Base-by-base conservation (phyloP, 2,113 vertebrate species). In the Ardeotis arabs region DNA sequence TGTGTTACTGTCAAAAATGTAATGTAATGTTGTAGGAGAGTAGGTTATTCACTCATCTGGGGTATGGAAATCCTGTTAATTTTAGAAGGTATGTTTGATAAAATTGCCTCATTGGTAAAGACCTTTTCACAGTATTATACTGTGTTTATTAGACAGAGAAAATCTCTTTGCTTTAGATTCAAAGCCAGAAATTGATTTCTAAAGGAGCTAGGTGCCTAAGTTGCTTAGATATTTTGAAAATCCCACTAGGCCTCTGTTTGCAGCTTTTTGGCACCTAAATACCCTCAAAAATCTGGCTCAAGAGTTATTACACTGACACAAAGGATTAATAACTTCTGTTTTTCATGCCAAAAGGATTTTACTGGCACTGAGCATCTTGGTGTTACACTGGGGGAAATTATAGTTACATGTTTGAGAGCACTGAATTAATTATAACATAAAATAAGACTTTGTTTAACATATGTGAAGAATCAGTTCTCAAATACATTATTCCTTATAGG, bases 291-390 rank as follows among this genome's bases (percentile, higher is more conserved):
- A 95, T 96, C 84, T 94, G 72, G n/a, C 52, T 91, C 31, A 55
- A 85, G 75, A 67, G 37, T 86, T 96, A 84, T 75, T 95, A 78
- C 39, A 63, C 37, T 59, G 74, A 66, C 81, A 87, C 14, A 16
- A 89, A 96, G 62, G 66, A 94, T 85, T 89, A 91, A 91, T 72
- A 94, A 87, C 31, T 89, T 92, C 64, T 9, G 28, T 60, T 95
- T 84, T 96, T 94, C 47, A 72, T 89, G 85, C 93, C 88, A 89
- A 90, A 93, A 96, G 85, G 92, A 74, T 93, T 96, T 96, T 88
- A 78, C 72, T 93, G 93, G 72, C 88, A 90, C 72, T 44, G 33
- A 90, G 72, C 68, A 81, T 96, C 89, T 92, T 96, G 75, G 89
- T 95, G 49, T 67, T 92, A 64, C 93, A 64, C 76, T 49, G 52